A percentile compares a stretch with the other conserved stretches of the same genome.
phyloP scores from a whole-genome alignment of 1,140 invertebrate species.

The Nomia melanderi region DNA sequence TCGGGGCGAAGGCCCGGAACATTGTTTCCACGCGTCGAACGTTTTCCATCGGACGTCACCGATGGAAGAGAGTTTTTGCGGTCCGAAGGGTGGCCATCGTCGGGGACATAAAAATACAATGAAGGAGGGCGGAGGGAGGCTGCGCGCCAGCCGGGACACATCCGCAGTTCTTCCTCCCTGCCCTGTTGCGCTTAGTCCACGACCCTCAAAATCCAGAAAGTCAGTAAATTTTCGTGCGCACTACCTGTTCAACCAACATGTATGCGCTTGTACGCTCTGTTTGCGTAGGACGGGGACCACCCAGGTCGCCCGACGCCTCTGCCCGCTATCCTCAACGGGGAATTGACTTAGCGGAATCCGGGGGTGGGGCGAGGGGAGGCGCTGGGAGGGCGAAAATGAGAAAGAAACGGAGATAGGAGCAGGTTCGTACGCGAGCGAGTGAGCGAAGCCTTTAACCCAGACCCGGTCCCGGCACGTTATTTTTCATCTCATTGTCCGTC shows the following conservation, averaged over 20 bases:
- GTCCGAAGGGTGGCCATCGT: background rate
- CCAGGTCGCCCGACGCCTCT: slow-evolving; percentile 73
- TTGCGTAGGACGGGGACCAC: slow-evolving; percentile 78
- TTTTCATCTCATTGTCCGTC: slow-evolving; percentile 68
- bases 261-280: slow-evolving; percentile 64
- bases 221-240: slow-evolving; percentile 73
- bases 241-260: slow-evolving; percentile 68
- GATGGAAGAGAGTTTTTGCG: background rate
- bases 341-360: slow-evolving; percentile 76
- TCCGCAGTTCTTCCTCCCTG: background rate
- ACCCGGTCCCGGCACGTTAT: slow-evolving; percentile 52
- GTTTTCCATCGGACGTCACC: slow-evolving; percentile 22
- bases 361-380: slow-evolving; percentile 29
- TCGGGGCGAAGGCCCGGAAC: background rate
- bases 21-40: slow-evolving; percentile 9
- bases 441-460: slow-evolving; percentile 56
- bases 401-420: slow-evolving; percentile 22
- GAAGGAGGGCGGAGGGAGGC: slow-evolving; percentile 33
- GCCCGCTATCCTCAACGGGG: slow-evolving; percentile 62
- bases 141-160: background rate
- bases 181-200: background rate
- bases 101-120: slow-evolving; percentile 33
- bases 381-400: slow-evolving; percentile 27
- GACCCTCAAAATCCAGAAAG: slow-evolving; percentile 70
- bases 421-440: slow-evolving; percentile 25